Percentiles rank a stretch among this genome's conserved stretches.
These are phyloP conservation scores for Apus apus DNA, from an alignment of 2,113 vertebrate species.

Conservation along the genomic window DNA sequence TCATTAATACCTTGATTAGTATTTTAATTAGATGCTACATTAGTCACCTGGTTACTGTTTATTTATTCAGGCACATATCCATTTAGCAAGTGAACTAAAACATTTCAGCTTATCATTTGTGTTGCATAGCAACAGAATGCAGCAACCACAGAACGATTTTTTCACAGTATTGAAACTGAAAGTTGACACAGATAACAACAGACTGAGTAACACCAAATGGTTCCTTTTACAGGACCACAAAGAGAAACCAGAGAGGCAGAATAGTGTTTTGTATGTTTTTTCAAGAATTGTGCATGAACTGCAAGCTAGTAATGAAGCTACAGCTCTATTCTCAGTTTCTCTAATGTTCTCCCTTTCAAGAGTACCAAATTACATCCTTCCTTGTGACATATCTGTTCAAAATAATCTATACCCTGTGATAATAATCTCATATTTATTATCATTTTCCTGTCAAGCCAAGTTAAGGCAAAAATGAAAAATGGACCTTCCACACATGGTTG, in stretches of 20 bases:
- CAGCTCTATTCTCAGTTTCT: conserved; percentile 36
- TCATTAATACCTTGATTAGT: conserved; percentile 35
- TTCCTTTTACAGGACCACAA: neutral
- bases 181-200: conserved; percentile 32
- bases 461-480: conserved; percentile 61
- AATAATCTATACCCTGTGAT: conserved; percentile 66
- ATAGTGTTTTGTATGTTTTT: neutral
- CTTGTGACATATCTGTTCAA: conserved; percentile 56
- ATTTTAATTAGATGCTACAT: conserved; percentile 33
- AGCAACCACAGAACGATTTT: neutral
- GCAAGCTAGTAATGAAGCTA: conserved; percentile 29
- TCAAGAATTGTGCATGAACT: neutral
- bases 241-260: neutral
- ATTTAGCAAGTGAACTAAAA: conserved; percentile 39
- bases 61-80: neutral
- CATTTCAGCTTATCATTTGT: conserved; percentile 17
- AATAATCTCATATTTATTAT: conserved; percentile 72
- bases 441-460: conserved; percentile 62
- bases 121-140: conserved; percentile 13
- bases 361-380: conserved; percentile 44
- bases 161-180: conserved; percentile 4
- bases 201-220: neutral
- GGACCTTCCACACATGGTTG: conserved; percentile 44
- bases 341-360: conserved; percentile 14
- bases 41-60: conserved; percentile 60